Evolutionary conservation across 2,888 invertebrate species (phyloP).

Genomic region (Reticulitermes lucifugus): DNA sequence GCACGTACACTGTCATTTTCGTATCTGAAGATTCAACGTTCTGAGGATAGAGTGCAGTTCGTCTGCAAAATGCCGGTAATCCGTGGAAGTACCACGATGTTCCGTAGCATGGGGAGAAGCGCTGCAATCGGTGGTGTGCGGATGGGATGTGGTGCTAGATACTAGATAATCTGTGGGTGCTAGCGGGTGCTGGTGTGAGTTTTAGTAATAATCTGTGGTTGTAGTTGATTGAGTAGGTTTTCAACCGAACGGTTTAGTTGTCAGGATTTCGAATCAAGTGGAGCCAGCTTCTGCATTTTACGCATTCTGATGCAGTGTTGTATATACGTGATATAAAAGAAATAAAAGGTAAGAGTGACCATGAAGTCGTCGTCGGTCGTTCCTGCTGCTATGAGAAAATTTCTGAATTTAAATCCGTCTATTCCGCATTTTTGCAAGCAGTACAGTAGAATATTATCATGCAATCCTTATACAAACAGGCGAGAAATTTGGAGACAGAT

Average conservation of each 20-base stretch:
- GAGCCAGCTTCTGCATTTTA: too few species aligned
- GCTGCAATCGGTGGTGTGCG: too few species aligned
- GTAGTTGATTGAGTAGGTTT: too few species aligned
- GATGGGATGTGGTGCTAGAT: too few species aligned
- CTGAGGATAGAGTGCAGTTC: not conserved
- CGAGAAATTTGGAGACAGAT: not conserved
- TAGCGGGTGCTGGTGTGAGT: too few species aligned
- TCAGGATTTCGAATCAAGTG: too few species aligned
- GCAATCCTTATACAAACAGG: not conserved
- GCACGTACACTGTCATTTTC: too few species aligned
- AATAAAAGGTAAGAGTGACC: slow-evolving; percentile 9
- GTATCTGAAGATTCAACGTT: not conserved
- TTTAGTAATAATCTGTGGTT: not conserved
- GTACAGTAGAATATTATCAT: not conserved
- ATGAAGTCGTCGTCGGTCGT: not conserved
- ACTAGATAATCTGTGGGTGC: too few species aligned
- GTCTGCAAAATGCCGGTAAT: not conserved
- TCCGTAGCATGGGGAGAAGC: too few species aligned
- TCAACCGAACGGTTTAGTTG: too few species aligned
- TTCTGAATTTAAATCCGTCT: not conserved
- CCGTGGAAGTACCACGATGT: too few species aligned
- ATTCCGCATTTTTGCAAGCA: not conserved
- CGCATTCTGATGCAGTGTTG: too few species aligned
- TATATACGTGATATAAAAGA: not conserved
- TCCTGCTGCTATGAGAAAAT: slow-evolving; percentile 7